phyloP scores from a whole-genome alignment of 2,797 vertebrate genomes.

The Onychomys arenicola region DNA sequence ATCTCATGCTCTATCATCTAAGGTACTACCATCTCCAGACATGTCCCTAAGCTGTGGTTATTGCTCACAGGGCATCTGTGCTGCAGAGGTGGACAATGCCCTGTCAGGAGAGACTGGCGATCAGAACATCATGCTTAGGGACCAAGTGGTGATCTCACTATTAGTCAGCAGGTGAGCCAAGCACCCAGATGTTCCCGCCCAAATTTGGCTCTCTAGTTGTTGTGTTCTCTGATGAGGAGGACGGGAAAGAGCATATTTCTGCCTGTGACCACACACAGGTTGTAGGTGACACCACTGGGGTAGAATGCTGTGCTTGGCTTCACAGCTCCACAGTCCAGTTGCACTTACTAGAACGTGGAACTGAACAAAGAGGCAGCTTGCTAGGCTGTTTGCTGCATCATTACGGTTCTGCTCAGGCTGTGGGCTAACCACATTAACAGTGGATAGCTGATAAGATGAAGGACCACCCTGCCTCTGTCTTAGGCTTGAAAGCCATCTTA shows the following conservation, averaged over 20 bases:
- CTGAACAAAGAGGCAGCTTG: not conserved
- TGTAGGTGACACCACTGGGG: not conserved
- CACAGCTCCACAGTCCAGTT: not conserved
- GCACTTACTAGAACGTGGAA: not conserved
- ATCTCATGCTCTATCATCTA: not conserved
- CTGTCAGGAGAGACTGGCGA: not conserved
- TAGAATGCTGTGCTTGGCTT: not conserved
- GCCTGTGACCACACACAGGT: not conserved
- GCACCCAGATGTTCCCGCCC: not conserved
- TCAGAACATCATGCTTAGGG: not conserved
- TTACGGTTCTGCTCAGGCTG: not conserved
- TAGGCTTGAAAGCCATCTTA: not conserved
- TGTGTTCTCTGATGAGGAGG: not conserved
- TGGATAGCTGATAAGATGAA: not conserved
- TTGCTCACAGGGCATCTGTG: rapidly evolving
- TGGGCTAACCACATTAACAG: not conserved
- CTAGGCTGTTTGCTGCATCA: not conserved
- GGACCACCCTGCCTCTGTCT: not conserved
- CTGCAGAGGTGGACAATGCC: not conserved
- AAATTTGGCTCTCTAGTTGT: not conserved
- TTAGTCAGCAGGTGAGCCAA: not conserved
- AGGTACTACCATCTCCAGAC: not conserved
- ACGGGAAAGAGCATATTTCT: not conserved
- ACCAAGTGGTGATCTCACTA: not conserved
- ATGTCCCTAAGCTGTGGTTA: not conserved